Evolutionary conservation across 2,113 vertebrate genomes (phyloP), one percentile per base, ranked within the genome.

Genomic region (Hyaena hyaena): DNA sequence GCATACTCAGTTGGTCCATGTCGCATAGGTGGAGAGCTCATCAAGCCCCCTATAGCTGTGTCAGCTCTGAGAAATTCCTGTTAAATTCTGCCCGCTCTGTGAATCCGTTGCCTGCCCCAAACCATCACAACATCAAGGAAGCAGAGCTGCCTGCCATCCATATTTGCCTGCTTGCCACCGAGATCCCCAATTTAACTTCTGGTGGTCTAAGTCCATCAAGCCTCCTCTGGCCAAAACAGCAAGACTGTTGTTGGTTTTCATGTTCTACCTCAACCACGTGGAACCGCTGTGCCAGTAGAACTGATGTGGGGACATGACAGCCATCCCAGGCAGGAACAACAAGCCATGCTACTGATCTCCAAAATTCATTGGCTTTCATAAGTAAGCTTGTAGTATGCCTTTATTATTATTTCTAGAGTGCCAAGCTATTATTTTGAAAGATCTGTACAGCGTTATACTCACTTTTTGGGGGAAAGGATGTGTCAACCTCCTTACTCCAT

Each of bases 351-450:
- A 24, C 71, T 92, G 50, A 45, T 66, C 45, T 84, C 65, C 76
- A 53, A 90, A 95, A 79, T 79, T 84, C 69, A 74, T 58, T 83
- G 50, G 17, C 90, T 90, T 95, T 79, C 74, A 74, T 63, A 1
- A 95, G 73, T 68, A 79, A 74, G 6, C 83, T 96, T 94, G 12
- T 77, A 65, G 23, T 65, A 31, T 86, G 28, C 24, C 69, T 95
- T 95, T 65, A 61, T 53, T 80, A 88, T 87, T 91, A 91, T 90
- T 96, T 76, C 80, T 31, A 74, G 50, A 76, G 26, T 85, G 12
- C 73, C 48, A 88, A 79, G n/a, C 90, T 9, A 23, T 82, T 71
- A 39, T 35, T 95, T 89, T 84, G 15, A 79, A 63, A 94, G 35
- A 39, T 74, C 80, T 90, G 63, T 45, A 11, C 33, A 63, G 19